A percentile compares a stretch with the other conserved stretches of the same genome.
Conservation (phyloP, 1,140 invertebrate genomes). For the Orussus abietinus region DNA sequence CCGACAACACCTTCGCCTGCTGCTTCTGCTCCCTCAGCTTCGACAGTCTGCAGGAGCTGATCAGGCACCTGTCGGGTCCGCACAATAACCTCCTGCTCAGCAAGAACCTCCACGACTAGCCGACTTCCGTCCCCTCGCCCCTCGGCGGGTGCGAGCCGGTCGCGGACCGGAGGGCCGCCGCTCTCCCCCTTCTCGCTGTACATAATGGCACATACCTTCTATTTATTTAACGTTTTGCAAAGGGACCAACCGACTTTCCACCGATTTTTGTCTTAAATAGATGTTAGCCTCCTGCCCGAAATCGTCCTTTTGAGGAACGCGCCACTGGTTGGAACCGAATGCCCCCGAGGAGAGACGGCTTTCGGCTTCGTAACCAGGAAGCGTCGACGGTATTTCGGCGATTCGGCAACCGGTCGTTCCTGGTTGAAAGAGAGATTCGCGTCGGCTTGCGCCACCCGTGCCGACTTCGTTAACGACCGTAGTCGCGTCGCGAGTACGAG, state of each 20-base stretch:
- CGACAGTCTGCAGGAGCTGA: slow-evolving; percentile 77
- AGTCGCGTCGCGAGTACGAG: slow-evolving; percentile 17
- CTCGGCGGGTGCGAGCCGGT: background rate
- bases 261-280: slow-evolving; percentile 53
- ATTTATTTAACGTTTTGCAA: slow-evolving; percentile 29
- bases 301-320: too few relatives aligned
- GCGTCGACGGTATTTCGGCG: too few relatives aligned
- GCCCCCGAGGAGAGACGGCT: too few relatives aligned
- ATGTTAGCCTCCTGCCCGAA: slow-evolving; percentile 46
- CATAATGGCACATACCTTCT: slow-evolving; percentile 44
- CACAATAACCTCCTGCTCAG: slow-evolving; percentile 81
- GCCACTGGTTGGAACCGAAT: too few relatives aligned
- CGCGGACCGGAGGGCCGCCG: slow-evolving; percentile 11
- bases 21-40: slow-evolving; percentile 82
- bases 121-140: slow-evolving; percentile 19
- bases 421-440: too few relatives aligned
- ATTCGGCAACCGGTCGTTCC: too few relatives aligned
- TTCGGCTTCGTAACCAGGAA: too few relatives aligned
- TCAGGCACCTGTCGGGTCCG: slow-evolving; percentile 78
- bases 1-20: slow-evolving; percentile 71
- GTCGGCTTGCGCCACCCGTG: too few relatives aligned
- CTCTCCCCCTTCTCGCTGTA: slow-evolving; percentile 36
- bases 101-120: slow-evolving; percentile 74
- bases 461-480: too few relatives aligned
- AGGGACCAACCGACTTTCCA: slow-evolving; percentile 53